A percentile compares a stretch with the other conserved stretches of the same genome.
Conservation (phyloP, 2,797 vertebrate genomes). For the Tamandua tetradactyla region DNA sequence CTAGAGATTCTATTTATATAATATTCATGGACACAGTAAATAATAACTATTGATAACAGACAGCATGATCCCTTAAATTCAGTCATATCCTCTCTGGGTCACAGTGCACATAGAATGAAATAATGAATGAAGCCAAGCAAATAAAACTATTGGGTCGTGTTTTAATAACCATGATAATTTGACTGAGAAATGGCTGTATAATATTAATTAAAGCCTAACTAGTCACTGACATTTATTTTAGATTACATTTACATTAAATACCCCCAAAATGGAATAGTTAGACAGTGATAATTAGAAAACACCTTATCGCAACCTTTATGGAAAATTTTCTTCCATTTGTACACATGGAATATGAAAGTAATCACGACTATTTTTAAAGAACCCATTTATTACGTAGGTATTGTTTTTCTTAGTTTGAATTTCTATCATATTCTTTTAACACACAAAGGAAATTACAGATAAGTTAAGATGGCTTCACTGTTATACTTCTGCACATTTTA, state of each 20-base stretch:
- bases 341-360: neutral
- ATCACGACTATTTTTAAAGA: neutral
- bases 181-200: neutral
- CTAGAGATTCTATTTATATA: neutral
- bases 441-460: neutral
- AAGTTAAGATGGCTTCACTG: neutral
- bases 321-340: neutral
- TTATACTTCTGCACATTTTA: neutral
- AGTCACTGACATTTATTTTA: slow-evolving; percentile 1
- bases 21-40: neutral
- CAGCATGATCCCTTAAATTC: neutral
- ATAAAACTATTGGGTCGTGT: neutral
- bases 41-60: neutral
- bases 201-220: neutral
- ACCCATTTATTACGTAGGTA: neutral
- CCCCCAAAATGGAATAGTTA: neutral
- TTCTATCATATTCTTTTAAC: neutral
- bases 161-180: neutral
- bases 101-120: neutral
- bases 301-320: neutral
- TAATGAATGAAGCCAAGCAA: neutral
- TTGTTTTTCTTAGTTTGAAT: neutral
- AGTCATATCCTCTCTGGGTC: neutral
- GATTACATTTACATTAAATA: neutral
- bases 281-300: neutral